Evolutionary conservation across 2,888 invertebrate genomes (phyloP), one percentile per base, ranked within the genome.

Genomic region (Drosophila multiciliata): DNA sequence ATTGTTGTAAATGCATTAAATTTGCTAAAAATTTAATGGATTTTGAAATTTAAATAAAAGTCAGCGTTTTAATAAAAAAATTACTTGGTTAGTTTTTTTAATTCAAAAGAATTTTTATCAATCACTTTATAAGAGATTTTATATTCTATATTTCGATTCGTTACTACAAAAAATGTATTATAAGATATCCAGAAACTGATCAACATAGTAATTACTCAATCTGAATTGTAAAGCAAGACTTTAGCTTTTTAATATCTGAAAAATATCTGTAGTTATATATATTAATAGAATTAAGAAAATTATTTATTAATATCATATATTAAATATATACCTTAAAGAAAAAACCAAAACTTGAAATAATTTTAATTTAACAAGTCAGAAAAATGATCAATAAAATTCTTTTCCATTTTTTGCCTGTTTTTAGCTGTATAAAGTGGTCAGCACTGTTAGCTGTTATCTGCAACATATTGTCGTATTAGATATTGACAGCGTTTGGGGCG

Each of bases 401-500:
- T 2, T 45, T 20, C 12, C 1, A 42, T 42, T 20, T 6, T 11
- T 15, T 8, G 15, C 20, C 12, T 0, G 17, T 4, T 55, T 49
- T 55, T 9, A 23, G 38, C 55, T 15, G 15, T 15, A 23, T 15
- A 45, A 40, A n/a, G 8, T 5, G n/a, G 12, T 3, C 55, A 55
- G 1, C 55, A 26, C 55, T 55, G 8, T 26, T 36, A 29, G 5
- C 8, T 29, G 26, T 38, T 5, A 68, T 36, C 32, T 66, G 23
- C 55, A 68, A 42, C 42, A 57, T 32, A 40, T 40, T 48, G 57
- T 48, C 55, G 73, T 76, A 88, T 81, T 76, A 83, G 76, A 83
- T 73, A 83, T 75, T 58, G 75, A 69, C 65, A 64, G 67, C 40
- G 58, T 52, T 64, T 48, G 52, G 59, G 66, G 57, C 66, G 62